Percentiles rank a stretch among this genome's conserved stretches.
Evolutionary conservation across 2,888 invertebrate genomes (phyloP).

Genomic region (Hoplodrina ambigua): DNA sequence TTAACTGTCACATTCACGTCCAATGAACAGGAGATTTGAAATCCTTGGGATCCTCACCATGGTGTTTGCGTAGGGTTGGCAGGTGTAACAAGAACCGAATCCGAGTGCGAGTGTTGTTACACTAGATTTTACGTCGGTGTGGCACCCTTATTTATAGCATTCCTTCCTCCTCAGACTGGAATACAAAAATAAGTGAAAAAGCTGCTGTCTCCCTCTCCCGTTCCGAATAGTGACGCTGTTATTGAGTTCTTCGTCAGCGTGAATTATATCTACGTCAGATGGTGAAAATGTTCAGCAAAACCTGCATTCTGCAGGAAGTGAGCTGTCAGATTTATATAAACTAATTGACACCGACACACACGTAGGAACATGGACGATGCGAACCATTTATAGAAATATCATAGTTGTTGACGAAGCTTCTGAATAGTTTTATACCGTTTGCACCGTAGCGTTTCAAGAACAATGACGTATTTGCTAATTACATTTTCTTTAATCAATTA

Average conservation of each 20-base stretch:
- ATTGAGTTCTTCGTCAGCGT: constrained; percentile 66
- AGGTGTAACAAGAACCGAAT: constrained; percentile 89
- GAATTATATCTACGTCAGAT: constrained; percentile 70
- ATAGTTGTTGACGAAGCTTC: constrained; percentile 51
- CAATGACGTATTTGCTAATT: constrained; percentile 44
- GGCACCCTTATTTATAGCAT: constrained; percentile 89
- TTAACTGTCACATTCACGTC: constrained; percentile 64
- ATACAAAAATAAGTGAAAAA: constrained; percentile 89
- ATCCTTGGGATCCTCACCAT: constrained; percentile 82
- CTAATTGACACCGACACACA: constrained; percentile 67
- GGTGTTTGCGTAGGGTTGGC: constrained; percentile 79
- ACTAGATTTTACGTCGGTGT: constrained; percentile 84
- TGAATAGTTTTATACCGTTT: constrained; percentile 20
- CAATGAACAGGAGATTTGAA: constrained; percentile 61
- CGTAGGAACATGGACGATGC: constrained; percentile 51
- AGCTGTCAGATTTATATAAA: constrained; percentile 72
- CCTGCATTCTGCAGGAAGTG: constrained; percentile 71
- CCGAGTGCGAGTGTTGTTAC: constrained; percentile 90
- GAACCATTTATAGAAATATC: constrained; percentile 61
- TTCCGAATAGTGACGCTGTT: constrained; percentile 68
- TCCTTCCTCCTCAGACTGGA: constrained; percentile 77
- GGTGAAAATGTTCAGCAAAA: constrained; percentile 72
- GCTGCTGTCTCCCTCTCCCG: constrained; percentile 78
- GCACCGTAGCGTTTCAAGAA: constrained; percentile 20
- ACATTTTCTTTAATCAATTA: constrained; percentile 28